Conservation (phyloP, 2,797 vertebrate species). For the Gouania willdenowi region DNA sequence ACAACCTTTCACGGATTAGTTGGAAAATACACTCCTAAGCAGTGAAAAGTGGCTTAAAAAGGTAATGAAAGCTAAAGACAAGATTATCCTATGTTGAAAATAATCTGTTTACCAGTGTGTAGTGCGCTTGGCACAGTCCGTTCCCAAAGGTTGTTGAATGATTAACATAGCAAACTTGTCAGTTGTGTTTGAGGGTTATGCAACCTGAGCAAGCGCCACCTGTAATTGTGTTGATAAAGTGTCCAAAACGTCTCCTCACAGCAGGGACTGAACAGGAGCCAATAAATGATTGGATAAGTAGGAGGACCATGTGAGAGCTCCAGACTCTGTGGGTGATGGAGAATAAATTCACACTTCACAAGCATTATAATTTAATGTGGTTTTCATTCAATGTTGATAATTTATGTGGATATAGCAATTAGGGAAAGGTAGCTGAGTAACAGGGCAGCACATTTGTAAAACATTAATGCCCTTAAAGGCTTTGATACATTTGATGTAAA, state of each 20-base stretch:
- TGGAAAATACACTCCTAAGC: too few relatives aligned
- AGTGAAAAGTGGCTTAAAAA: too few relatives aligned
- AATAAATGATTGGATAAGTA: conserved; percentile 1
- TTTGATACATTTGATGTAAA: too few relatives aligned
- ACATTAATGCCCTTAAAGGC: too few relatives aligned
- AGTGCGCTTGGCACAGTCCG: too few relatives aligned
- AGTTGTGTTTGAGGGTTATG: conserved; percentile 8
- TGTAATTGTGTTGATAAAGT: conserved; percentile 15
- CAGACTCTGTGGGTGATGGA: not conserved
- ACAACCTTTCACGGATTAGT: too few relatives aligned
- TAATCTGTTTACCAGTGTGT: too few relatives aligned
- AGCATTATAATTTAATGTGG: conserved; percentile 18
- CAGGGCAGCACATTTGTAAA: not conserved
- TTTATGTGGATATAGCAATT: conserved; percentile 14
- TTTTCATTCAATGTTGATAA: conserved; percentile 28
- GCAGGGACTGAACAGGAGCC: conserved; percentile 3
- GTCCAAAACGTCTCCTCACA: not conserved
- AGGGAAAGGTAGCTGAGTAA: not conserved
- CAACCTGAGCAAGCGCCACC: conserved; percentile 5
- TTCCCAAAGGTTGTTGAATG: too few relatives aligned
- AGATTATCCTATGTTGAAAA: too few relatives aligned
- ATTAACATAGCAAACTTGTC: conserved; percentile 1
- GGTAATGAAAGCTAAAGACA: too few relatives aligned
- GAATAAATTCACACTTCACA: conserved; percentile 14
- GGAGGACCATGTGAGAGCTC: conserved; percentile 10